phyloP scores from a whole-genome alignment of 2,113 vertebrate species.

The Peromyscus polionotus region DNA sequence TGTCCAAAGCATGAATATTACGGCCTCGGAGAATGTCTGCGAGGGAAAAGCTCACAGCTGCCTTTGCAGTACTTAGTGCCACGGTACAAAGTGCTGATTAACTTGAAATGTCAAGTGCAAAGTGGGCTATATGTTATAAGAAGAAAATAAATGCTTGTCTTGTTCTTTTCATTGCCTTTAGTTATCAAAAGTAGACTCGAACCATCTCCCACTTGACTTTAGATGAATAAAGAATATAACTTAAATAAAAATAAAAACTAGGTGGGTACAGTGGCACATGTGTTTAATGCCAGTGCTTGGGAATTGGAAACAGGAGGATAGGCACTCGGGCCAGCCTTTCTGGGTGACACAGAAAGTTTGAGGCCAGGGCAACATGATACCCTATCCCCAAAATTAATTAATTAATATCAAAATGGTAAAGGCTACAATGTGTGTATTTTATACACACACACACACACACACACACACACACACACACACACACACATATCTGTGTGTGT shows the following conservation, averaged over 20 bases:
- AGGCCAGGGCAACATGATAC: background rate
- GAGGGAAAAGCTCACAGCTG: background rate
- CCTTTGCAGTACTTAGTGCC: background rate
- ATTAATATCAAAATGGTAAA: background rate
- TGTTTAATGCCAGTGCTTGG: background rate
- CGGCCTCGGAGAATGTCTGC: background rate
- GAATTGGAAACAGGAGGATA: background rate
- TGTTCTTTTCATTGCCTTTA: conserved; percentile 39
- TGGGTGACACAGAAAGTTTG: background rate
- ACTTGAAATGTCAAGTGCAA: conserved; percentile 20
- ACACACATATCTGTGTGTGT: background rate
- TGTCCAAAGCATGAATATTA: background rate
- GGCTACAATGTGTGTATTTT: background rate
- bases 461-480: background rate
- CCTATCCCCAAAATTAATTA: background rate
- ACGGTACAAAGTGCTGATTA: background rate
- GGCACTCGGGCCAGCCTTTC: background rate
- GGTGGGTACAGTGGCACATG: too few species aligned
- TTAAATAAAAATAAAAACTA: conserved; percentile 21
- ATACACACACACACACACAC: too few species aligned
- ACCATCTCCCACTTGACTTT: background rate
- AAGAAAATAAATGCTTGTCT: conserved; percentile 41
- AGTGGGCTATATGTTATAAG: background rate
- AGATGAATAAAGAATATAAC: background rate
- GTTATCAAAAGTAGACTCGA: conserved; percentile 7